These are phyloP conservation scores for Campoplex nolae DNA, from an alignment of 2,888 invertebrate genomes.

Conservation along the genomic window DNA sequence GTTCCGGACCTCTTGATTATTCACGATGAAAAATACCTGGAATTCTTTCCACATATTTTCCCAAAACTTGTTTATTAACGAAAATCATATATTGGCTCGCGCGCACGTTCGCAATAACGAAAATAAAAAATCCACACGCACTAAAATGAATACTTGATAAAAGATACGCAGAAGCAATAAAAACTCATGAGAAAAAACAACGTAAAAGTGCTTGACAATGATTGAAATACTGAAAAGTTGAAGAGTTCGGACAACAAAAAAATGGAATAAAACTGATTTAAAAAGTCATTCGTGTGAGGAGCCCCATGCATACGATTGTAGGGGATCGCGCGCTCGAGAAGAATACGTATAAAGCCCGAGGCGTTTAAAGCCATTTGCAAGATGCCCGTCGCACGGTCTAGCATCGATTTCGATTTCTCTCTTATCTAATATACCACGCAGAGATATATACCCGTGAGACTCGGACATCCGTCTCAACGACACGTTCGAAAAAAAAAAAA, in stretches of 20 bases:
- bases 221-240: neutral
- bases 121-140: neutral
- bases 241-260: neutral
- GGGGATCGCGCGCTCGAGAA: slow-evolving; percentile 46
- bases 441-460: slow-evolving; percentile 44
- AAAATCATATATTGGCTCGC: neutral
- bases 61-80: neutral
- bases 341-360: slow-evolving; percentile 53
- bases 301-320: slow-evolving; percentile 54
- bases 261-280: slow-evolving; percentile 35
- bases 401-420: slow-evolving; percentile 66
- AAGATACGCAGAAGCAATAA: neutral
- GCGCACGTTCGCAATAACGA: neutral
- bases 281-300: slow-evolving; percentile 63
- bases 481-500: neutral
- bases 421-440: slow-evolving; percentile 46
- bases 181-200: neutral
- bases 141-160: neutral
- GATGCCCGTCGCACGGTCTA: slow-evolving; percentile 64
- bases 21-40: neutral
- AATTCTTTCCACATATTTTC: neutral
- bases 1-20: neutral
- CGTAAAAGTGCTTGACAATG: neutral
- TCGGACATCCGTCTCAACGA: slow-evolving; percentile 58
- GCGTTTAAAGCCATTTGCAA: slow-evolving; percentile 68